Base-by-base conservation (phyloP, 2,888 invertebrate genomes). In the Tachina lurida region DNA sequence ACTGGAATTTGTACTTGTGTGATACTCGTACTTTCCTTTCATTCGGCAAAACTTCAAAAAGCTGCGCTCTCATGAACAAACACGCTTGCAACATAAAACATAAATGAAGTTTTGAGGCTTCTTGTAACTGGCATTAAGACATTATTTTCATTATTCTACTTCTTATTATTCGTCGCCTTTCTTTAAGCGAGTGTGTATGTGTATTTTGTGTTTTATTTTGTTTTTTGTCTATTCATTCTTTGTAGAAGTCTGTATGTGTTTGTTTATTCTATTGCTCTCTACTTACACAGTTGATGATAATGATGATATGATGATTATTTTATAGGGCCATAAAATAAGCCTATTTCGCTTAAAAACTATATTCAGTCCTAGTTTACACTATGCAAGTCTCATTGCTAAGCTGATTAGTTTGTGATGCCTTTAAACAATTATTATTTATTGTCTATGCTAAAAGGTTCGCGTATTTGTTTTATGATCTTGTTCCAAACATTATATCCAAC, bases 91-190 rank as follows among this genome's bases (percentile, higher is more conserved):
- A 43, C 60, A 58, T 41, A n/a, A 3, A 19, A 62, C 58, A 43
- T 75, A 54, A 62, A 68, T 62, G 58, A 39, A 74, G 68, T 62
- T 71, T 31, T 43, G 39, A 58, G 71, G 49, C 71, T 67, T 82
- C 47, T 75, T 82, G 78, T 79, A 82, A 82, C 74, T 82, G 78
- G 78, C 82, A 85, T 85, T 79, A 82, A 75, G 85, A 79, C 71
- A 85, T 85, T 85, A 85, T 82, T 79, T 85, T 78, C 74, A 85
- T 85, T 85, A 85, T 77, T 81, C 17, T 52, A 60, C 52, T 68
- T 74, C 74, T 74, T 74, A 67, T 80, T 84, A 80, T 84, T 76
- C 74, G 54, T 80, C 71, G 74, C 74, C 74, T 80, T 80, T 67
- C 74, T 84, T 68, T 52, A 10, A 9, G 39, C 8, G 65, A 45